Evolutionary conservation across 2,113 vertebrate species (phyloP), one percentile per base, ranked within the genome.

Genomic region (Falco punctatus): DNA sequence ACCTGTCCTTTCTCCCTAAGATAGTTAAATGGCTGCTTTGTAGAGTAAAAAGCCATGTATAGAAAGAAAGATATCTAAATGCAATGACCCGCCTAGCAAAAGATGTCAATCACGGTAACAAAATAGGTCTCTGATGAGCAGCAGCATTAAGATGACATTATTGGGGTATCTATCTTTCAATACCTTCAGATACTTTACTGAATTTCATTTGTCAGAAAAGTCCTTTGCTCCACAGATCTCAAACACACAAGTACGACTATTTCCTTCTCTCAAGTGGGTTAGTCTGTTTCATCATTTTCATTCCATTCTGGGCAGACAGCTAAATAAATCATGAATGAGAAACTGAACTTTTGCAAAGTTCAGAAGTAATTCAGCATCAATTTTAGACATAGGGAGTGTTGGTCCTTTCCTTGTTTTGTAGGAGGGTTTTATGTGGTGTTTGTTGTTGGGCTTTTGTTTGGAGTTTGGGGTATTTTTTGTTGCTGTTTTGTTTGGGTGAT

Each of bases 101-200:
- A 40, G 33, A 10, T 3, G 4, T 11, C 0, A 0, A 38, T 48
- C 32, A 17, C 51, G 21, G 73, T 38, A 61, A 81, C n/a, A 89
- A 91, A 75, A 33, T 0, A 28, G 13, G 26, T 51, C 14, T 27
- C n/a, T 81, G 69, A 51, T 13, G 44, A 86, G 66, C 55, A 73
- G 51, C n/a, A 80, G 24, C 21, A 5, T 26, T 32, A 61, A 49
- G 44, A 40, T 69, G 67, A 49, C 40, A 5, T 67, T 33, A 44
- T 0, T 88, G 74, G 62, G 73, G 9, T 40, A 82, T 21, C 48
- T 42, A 52, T 66, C 48, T 46, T 81, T 55, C 57, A 61, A 21
- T 20, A 49, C 26, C 27, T 69, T 40, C 78, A 74, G 32, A 74
- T 7, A 23, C 6, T 54, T 74, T 5, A 27, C 22, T n/a, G 54